Evolutionary conservation across 2,888 invertebrate genomes (phyloP), one percentile per base, ranked within the genome.

Genomic region (Bursaphelenchus okinawaensis): DNA sequence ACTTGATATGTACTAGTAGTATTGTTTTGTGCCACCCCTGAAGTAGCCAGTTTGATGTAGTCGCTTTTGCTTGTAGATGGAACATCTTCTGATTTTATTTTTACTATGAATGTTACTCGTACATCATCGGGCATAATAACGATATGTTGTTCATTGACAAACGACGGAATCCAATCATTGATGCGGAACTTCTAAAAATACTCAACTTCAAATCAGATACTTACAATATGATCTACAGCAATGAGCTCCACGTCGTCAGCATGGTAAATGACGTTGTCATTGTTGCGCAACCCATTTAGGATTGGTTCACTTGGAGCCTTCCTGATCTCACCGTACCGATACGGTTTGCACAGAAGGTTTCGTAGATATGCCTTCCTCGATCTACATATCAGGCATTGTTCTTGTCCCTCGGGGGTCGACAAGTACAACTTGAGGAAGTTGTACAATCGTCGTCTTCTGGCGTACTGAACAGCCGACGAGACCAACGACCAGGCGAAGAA

Each of bases 401-500:
- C n/a, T n/a, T 40, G 12, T n/a, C 40, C 40, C n/a, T 16, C 12
- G 40, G 40, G 40, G 16, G 16, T n/a, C 12, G n/a, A n/a, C 40
- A 40, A 40, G 6, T 40, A n/a, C 12, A n/a, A 40, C n/a, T n/a
- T 40, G 28, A 69, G 27, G 2, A 55, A n/a, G 26, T 55, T 50
- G 24, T 57, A 7, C 4, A 69, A 40, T 23, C 69, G 31, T 28
- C 54, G 62, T 1, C 69, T 57, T 12, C 70, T 62, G 26, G 70
- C 62, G 50, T 63, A 70, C n/a, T 66, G 56, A 24, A 70, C 63
- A 7, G 71, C 71, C 24, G 74, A 69, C 19, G 72, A 72, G 26
- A 79, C 73, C 59, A 79, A 66, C 61, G 79, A 79, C 78, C 77
- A 79, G 7, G 75, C 77, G 60, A 79, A 73, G 22, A 79, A 70